A percentile compares a stretch with the other conserved stretches of the same genome.
These are phyloP conservation scores for Campylomormyrus numenius DNA, from an alignment of 2,113 vertebrate genomes.

Conservation along the genomic window DNA sequence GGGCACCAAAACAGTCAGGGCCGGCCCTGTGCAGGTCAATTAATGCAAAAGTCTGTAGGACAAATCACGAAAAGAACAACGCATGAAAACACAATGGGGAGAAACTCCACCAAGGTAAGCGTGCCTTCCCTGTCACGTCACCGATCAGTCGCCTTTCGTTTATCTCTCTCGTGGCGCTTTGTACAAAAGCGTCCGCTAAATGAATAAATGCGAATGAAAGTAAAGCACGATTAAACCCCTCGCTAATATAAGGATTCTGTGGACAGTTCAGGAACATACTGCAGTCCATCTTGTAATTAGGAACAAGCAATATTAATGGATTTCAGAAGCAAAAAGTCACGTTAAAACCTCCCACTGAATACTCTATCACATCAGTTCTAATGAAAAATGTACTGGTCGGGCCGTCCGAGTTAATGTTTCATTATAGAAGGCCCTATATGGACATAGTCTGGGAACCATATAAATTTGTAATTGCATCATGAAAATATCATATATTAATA, in stretches of 20 bases:
- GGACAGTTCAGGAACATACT: background rate
- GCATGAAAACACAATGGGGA: background rate
- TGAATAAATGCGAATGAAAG: background rate
- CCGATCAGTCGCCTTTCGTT: background rate
- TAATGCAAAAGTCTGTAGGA: background rate
- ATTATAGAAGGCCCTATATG: background rate
- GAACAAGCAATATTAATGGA: background rate
- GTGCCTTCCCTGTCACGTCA: background rate
- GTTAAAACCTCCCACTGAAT: background rate
- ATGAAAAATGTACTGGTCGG: background rate
- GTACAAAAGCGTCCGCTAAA: background rate
- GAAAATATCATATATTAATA: background rate
- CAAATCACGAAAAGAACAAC: background rate
- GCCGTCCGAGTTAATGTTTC: background rate
- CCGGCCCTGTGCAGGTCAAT: background rate
- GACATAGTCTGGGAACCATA: background rate
- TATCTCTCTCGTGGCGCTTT: background rate
- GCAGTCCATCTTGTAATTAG: background rate
- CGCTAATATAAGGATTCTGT: background rate
- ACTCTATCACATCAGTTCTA: background rate
- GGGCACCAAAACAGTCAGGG: background rate
- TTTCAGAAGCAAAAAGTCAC: background rate
- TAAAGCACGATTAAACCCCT: background rate
- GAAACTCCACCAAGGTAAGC: background rate
- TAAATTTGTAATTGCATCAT: background rate